Evolutionary conservation across 2,113 vertebrate species (phyloP), one percentile per base, ranked within the genome.

Genomic region (Circaetus gallicus): DNA sequence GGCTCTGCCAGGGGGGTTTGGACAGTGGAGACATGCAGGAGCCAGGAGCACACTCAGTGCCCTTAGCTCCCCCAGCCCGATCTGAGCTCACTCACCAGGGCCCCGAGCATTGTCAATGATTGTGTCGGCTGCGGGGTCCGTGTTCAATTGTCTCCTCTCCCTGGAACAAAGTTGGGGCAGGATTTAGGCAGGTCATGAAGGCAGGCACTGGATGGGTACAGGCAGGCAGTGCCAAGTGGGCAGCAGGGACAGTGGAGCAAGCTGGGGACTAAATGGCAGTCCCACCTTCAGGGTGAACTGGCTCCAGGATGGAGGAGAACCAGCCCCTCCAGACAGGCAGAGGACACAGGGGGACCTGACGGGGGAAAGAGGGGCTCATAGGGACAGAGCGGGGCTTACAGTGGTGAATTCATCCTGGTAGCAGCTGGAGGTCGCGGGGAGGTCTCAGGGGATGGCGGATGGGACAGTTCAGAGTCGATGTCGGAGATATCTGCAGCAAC

Each of bases 401-500:
- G 42, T 0, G 98, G 84, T 18, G 97, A 89, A 83, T 79, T 74
- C 63, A 93, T 94, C 73, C 65, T 96, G 38, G 88, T 97, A 86
- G 89, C 49, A 6, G 98, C 88, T 10, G 95, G 26, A 95, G 97
- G 92, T 96, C 2, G 83, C 91, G 95, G 85, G 96, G 88, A 20
- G 53, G 91, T 91, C 34, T 16, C 92, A 32, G 95, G 94, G n/a
- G 98, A 97, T 1, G 95, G 97, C 0, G 43, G 97, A 80, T 45
- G 96, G 5, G 97, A 98, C 22, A 90, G 21, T 28, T 99, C 99
- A 1, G 98, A 98, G 34, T 98, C 98, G 0, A 99, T 95, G 89
- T 99, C 99, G 0, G 99, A 99, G 97, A 99, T 99, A 47, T 99
- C 99, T 99, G 97, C 11, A 29, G 43, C 16, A 22, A 94, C 13